Evolutionary conservation across 2,888 invertebrate genomes (phyloP).

Genomic region (Piscicola geometra): DNA sequence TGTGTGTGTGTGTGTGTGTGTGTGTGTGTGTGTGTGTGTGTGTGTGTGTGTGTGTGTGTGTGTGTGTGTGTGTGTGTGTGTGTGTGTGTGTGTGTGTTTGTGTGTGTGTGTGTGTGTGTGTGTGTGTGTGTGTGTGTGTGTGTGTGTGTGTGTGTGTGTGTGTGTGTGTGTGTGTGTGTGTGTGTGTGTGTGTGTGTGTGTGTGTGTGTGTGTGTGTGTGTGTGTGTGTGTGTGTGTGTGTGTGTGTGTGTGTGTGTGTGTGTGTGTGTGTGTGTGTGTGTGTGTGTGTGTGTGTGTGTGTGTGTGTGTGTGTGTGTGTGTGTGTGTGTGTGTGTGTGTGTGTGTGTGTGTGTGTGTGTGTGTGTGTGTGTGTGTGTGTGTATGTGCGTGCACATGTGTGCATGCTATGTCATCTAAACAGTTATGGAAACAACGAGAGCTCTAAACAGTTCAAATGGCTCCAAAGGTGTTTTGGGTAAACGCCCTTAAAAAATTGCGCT

Average conservation of each 20-base stretch:
- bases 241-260: slow-evolving; percentile 14
- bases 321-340: slow-evolving; percentile 15
- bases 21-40: too few species aligned
- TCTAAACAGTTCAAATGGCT: too few species aligned
- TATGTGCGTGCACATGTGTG: slow-evolving; percentile 11
- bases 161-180: slow-evolving; percentile 29
- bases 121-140: slow-evolving; percentile 2
- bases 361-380: slow-evolving; percentile 20
- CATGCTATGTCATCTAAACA: too few species aligned
- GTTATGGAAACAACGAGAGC: too few species aligned
- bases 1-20: too few species aligned
- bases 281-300: slow-evolving; percentile 21
- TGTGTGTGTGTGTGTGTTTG: too few species aligned
- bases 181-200: slow-evolving; percentile 28
- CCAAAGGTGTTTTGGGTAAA: too few species aligned
- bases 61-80: too few species aligned
- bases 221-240: slow-evolving; percentile 20
- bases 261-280: slow-evolving; percentile 21
- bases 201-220: slow-evolving; percentile 28
- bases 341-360: neutral
- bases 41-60: too few species aligned
- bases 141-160: slow-evolving; percentile 28
- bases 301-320: slow-evolving; percentile 15
- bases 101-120: too few species aligned
- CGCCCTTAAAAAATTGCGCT: too few species aligned